phyloP scores from a whole-genome alignment of 2,888 invertebrate species.

The Drosophila suboccidentalis region DNA sequence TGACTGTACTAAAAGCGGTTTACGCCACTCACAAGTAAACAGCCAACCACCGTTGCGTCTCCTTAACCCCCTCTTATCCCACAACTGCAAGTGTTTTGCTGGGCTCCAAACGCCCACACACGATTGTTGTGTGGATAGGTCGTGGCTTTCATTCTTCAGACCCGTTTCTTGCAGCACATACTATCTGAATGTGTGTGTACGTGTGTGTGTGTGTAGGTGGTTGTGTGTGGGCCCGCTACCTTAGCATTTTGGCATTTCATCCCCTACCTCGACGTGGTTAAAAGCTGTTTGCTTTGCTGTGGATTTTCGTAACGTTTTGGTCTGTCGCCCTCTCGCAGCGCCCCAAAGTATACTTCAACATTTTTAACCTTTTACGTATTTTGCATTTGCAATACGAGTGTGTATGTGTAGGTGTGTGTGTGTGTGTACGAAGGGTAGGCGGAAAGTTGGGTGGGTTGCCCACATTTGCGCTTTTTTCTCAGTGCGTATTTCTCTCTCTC shows the following conservation, averaged over 20 bases:
- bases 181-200: constrained; percentile 13
- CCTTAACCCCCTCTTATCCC: constrained; percentile 12
- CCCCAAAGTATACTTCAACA: constrained; percentile 56
- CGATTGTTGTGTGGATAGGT: constrained; percentile 81
- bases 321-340: constrained; percentile 28
- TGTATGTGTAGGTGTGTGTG: constrained; percentile 22
- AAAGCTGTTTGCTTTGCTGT: constrained; percentile 75
- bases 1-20: constrained; percentile 76
- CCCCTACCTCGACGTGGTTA: constrained; percentile 48
- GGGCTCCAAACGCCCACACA: constrained; percentile 62
- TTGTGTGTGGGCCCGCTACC: constrained; percentile 22
- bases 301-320: constrained; percentile 73
- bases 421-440: background rate
- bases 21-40: constrained; percentile 74
- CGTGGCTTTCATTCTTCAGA: constrained; percentile 71
- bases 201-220: constrained; percentile 6
- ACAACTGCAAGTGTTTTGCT: constrained; percentile 53
- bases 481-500: constrained; percentile 50
- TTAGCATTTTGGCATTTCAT: constrained; percentile 48
- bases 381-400: constrained; percentile 64
- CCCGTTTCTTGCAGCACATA: constrained; percentile 31
- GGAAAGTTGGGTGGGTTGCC: constrained; percentile 29
- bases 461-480: constrained; percentile 62
- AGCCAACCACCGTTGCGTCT: constrained; percentile 21
- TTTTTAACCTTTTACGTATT: constrained; percentile 63